These are phyloP conservation scores for Tyto alba DNA, from an alignment of 2,113 vertebrate genomes.

Conservation along the genomic window DNA sequence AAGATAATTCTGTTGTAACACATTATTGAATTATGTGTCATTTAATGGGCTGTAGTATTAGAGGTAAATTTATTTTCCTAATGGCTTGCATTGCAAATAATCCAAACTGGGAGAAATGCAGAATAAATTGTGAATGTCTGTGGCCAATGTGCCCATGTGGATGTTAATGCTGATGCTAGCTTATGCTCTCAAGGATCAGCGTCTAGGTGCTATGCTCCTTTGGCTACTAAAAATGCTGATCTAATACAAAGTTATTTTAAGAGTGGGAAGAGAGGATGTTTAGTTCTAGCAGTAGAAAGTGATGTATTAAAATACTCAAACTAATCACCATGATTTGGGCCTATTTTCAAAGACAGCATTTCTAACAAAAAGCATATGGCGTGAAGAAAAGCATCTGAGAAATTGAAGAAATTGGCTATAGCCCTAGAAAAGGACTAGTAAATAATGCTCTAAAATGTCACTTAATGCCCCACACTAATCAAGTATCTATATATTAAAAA, in stretches of 20 bases:
- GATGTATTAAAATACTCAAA: not conserved
- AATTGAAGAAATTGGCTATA: not conserved
- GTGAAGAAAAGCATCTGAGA: not conserved
- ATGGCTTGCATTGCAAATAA: not conserved
- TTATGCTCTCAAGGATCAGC: rapidly evolving
- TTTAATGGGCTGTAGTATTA: not conserved
- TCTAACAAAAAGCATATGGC: not conserved
- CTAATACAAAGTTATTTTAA: not conserved
- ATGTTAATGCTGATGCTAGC: not conserved
- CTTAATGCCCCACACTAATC: not conserved
- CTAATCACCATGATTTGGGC: rapidly evolving
- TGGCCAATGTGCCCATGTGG: rapidly evolving
- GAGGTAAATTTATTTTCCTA: not conserved
- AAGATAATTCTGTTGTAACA: slow-evolving; percentile 17
- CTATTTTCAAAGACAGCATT: not conserved
- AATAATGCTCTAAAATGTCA: not conserved
- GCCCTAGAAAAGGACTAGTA: not conserved
- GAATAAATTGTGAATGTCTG: not conserved
- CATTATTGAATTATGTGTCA: not conserved
- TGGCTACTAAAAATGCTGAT: not conserved
- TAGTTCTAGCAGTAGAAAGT: not conserved
- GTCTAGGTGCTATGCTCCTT: not conserved
- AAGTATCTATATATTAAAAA: not conserved
- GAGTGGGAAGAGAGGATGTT: not conserved
- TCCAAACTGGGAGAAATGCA: not conserved